phyloP scores from a whole-genome alignment of 2,888 invertebrate genomes.

The Tinea trinotella region DNA sequence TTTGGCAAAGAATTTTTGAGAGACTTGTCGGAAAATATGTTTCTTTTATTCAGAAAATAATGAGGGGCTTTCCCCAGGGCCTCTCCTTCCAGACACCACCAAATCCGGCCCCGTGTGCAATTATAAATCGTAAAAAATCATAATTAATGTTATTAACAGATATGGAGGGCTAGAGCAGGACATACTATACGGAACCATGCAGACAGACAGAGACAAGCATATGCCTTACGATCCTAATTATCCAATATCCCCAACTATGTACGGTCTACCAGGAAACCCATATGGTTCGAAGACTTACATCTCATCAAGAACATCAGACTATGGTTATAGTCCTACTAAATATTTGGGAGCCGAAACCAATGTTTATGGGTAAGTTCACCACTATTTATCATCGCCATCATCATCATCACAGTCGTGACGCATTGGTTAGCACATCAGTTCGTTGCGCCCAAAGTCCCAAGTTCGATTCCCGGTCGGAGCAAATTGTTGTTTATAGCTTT shows the following conservation, averaged over 20 bases:
- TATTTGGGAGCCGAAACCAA: conserved; percentile 50
- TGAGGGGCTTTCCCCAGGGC: no score
- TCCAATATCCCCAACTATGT: conserved; percentile 64
- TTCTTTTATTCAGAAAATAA: no score
- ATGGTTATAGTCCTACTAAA: conserved; percentile 64
- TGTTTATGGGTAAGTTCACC: conserved; percentile 47
- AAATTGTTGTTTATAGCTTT: no score
- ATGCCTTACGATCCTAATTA: conserved; percentile 63
- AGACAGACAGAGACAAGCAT: conserved; percentile 55
- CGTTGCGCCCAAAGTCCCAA: no score
- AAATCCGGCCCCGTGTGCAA: no score
- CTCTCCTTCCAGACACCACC: no score
- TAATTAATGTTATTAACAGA: conserved; percentile 30
- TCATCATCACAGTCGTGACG: no score
- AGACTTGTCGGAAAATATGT: no score
- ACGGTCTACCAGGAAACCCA: conserved; percentile 55
- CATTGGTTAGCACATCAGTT: no score
- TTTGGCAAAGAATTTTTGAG: no score
- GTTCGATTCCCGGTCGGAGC: no score
- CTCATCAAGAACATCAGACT: conserved; percentile 57
- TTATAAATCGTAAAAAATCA: conserved; percentile 8
- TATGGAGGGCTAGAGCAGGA: conserved; percentile 64
- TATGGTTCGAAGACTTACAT: conserved; percentile 66
- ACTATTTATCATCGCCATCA: no score
- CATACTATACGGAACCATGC: conserved; percentile 56